Conservation (phyloP, 1,140 invertebrate species). For the Cydia splendana region DNA sequence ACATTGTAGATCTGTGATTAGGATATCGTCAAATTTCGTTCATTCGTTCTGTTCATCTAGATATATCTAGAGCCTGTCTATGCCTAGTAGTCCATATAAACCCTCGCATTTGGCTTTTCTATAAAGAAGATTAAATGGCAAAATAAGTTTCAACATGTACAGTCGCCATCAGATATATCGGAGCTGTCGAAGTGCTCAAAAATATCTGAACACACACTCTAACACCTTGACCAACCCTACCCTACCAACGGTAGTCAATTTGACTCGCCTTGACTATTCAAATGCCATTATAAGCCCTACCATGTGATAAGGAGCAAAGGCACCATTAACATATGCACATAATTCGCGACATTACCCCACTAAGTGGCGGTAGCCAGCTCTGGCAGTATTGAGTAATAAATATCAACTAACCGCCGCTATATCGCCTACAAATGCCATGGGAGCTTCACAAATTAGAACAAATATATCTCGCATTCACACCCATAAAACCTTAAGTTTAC, state of each 20-base stretch:
- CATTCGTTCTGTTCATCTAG: no score
- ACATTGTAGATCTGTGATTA: no score
- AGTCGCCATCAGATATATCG: no score
- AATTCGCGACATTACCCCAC: slow-evolving; percentile 46
- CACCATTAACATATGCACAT: slow-evolving; percentile 53
- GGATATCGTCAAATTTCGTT: no score
- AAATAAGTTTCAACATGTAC: background rate
- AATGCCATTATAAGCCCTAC: background rate
- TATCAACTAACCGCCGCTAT: slow-evolving; percentile 43
- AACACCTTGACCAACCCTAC: no score
- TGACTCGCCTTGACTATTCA: background rate
- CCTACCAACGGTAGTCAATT: background rate
- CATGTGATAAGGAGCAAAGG: background rate
- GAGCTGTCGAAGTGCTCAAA: no score
- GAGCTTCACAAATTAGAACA: slow-evolving; percentile 29
- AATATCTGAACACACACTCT: no score
- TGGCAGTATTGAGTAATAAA: slow-evolving; percentile 50
- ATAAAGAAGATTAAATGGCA: background rate
- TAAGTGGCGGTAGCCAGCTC: slow-evolving; percentile 40
- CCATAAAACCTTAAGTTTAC: background rate
- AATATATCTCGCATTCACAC: slow-evolving; percentile 9
- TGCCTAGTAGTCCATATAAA: no score
- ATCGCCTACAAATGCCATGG: slow-evolving; percentile 29
- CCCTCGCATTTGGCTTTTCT: background rate
- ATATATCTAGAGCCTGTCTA: no score